Base-by-base conservation (phyloP, 1,140 invertebrate genomes). In the Diabrotica virgifera region DNA sequence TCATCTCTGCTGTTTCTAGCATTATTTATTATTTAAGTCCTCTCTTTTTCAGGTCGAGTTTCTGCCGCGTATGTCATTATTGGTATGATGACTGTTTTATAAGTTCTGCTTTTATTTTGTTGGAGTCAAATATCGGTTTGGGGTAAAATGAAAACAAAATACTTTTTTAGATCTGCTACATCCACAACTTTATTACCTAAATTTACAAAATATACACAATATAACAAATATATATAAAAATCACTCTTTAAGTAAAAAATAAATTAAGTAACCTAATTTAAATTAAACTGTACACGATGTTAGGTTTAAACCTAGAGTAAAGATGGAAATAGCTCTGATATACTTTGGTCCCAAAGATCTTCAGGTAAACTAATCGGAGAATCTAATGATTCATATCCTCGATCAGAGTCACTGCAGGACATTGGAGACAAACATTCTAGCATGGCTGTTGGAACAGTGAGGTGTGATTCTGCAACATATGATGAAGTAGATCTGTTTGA, bases 371-470 rank as follows among this genome's bases (percentile, higher is more conserved):
- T 73, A 11, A 63, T n/a, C 3, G 77, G 77, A 24, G 78, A 79
- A 54, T 65, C 77, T 13, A 76, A 52, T 0, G 78, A 79, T 66
- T 79, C 78, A 62, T 79, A 79, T 14, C 78, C 78, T 62, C 68
- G 70, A 68, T 78, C 76, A 46, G 76, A 78, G 63, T 69, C 70
- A 12, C 68, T 66, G 52, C 62, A 67, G 6, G 68, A 69, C 36
- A 52, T 40, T 9, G 66, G 64, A 36, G 66, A 68, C 61, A 46
- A 8, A 46, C 58, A 59, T n/a, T 57, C 10, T 36, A 10, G 35
- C 10, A 9, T n/a, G 8, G 35, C n/a, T 37, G 37, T 46, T 61
- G 24, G 57, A 54, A 63, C 35, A 9, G 24, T 51, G 8, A 46
- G n/a, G 10, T 12, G n/a, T 14, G n/a, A 14, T 50, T 36, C 36